A percentile compares a stretch with the other conserved stretches of the same genome.
Evolutionary conservation across 2,888 invertebrate genomes (phyloP).

Genomic region (Coelopa pilipes): DNA sequence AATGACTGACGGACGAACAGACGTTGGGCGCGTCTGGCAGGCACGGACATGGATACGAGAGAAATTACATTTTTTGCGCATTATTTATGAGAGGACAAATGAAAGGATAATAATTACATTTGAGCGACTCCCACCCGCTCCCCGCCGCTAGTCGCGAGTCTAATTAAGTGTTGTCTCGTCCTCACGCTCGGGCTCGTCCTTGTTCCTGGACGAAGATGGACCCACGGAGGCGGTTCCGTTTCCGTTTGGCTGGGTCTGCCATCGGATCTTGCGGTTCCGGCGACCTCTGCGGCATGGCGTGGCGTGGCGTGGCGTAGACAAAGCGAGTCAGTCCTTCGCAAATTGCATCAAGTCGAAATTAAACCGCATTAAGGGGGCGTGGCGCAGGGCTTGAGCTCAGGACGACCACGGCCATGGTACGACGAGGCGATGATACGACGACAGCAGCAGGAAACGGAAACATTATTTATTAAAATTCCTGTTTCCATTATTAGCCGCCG

Average conservation of each 20-base stretch:
- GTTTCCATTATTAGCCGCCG: slow-evolving; percentile 44
- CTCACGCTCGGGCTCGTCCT: too few relatives aligned
- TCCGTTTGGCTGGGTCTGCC: slow-evolving; percentile 19
- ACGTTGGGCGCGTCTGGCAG: not conserved
- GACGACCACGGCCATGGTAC: not conserved
- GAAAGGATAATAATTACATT: slow-evolving; percentile 36
- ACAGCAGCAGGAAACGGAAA: not conserved
- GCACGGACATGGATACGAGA: not conserved
- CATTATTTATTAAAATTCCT: slow-evolving; percentile 57
- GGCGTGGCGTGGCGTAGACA: not conserved
- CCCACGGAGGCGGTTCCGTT: slow-evolving; percentile 28
- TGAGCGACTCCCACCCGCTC: not conserved
- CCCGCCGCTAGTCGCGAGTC: not conserved
- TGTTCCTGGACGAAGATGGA: not conserved
- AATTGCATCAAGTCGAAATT: slow-evolving; percentile 18
- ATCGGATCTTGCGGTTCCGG: slow-evolving; percentile 16
- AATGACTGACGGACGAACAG: not conserved
- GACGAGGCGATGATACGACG: not conserved
- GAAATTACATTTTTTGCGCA: slow-evolving; percentile 24
- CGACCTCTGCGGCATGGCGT: not conserved
- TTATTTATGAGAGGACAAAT: slow-evolving; percentile 38
- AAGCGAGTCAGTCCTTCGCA: slow-evolving; percentile 2
- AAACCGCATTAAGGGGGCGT: slow-evolving; percentile 31
- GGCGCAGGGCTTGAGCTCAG: not conserved
- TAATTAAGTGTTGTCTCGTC: slow-evolving; percentile 31